Percentiles rank a stretch among this genome's conserved stretches.
Evolutionary conservation across 2,888 invertebrate species (phyloP).

Genomic region (Synergus umbraculus): DNA sequence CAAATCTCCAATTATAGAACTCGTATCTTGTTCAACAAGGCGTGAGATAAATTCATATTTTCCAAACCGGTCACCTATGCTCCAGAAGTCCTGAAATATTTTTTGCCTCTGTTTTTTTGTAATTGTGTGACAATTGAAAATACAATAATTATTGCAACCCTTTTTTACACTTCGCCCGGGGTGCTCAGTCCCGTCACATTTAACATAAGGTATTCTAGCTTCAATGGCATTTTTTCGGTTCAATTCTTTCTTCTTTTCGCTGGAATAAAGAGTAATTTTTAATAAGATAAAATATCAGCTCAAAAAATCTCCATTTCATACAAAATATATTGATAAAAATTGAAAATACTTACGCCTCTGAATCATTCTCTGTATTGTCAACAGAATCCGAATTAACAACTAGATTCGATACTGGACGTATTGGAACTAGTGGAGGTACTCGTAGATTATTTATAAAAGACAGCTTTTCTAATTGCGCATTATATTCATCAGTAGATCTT

Average conservation of each 20-base stretch:
- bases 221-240: neutral
- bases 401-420: too few relatives aligned
- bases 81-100: neutral
- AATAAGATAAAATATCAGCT: neutral
- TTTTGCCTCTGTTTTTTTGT: neutral
- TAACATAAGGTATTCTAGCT: too few relatives aligned
- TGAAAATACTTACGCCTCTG: too few relatives aligned
- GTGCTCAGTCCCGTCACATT: neutral
- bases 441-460: neutral
- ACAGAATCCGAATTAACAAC: too few relatives aligned
- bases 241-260: too few relatives aligned
- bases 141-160: neutral
- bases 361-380: too few relatives aligned
- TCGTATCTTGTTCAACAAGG: neutral
- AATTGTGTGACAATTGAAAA: neutral
- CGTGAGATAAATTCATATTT: neutral
- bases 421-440: too few relatives aligned
- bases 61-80: neutral
- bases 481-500: neutral
- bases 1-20: neutral
- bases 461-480: neutral
- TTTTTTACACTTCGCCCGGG: neutral
- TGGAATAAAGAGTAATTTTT: neutral
- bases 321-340: too few relatives aligned
- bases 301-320: too few relatives aligned